Evolutionary conservation across 2,113 vertebrate genomes (phyloP), one percentile per base, ranked within the genome.

Genomic region (Ochotona curzoniae): DNA sequence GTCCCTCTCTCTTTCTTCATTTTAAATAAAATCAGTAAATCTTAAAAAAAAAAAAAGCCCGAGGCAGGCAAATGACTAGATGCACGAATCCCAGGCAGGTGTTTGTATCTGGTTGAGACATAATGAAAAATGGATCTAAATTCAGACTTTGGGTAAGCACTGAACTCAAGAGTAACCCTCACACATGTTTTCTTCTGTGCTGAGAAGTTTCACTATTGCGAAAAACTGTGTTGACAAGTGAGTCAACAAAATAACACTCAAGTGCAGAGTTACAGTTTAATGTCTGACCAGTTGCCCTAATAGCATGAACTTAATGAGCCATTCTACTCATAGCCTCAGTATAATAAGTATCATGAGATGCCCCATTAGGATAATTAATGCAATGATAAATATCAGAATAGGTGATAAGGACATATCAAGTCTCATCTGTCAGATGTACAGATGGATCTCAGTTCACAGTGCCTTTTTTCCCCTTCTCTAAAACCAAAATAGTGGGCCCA

Each of bases 361-460:
- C 6, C 63, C 84, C 54, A 14, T 4, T 28, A 57, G 69, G 87
- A 71, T 75, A 95, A 93, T 66, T 84, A 30, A 47, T 26, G 66
- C 74, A 57, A 57, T 71, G 83, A 87, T 92, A 73, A 63, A 38
- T 21, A 93, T 85, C 92, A 83, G 79, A 90, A 82, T 60, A 94
- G 94, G 83, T 38, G 69, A 82, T 32, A 79, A 82, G 67, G 73
- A 47, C 79, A 78, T 74, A 63, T 78, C 64, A 83, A 92, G 70
- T 70, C 63, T 75, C 83, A 26, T 14, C 13, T 90, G 76, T 93
- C 92, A 25, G 66, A 93, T 51, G 74, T 26, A 90, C 26, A 18
- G 8, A 12, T 5, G 44, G 32, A 66, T 69, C 74, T 66, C 21
- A 26, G 32, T 78, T 93, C 75, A 87, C 18, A 0, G n/a, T 25